Evolutionary conservation across 2,797 vertebrate genomes (phyloP).

Genomic region (Botia kubotai): DNA sequence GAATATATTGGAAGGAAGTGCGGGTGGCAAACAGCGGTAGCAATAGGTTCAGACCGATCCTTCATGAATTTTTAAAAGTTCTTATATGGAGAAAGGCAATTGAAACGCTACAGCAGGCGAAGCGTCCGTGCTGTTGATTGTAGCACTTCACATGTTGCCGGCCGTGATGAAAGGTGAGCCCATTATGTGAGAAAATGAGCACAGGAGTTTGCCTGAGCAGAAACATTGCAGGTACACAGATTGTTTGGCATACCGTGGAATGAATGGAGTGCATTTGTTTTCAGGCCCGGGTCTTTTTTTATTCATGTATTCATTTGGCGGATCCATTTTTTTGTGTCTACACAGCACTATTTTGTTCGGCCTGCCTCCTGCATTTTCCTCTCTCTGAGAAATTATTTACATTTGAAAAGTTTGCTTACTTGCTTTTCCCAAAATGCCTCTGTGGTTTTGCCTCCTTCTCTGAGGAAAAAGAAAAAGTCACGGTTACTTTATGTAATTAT

Average conservation of each 20-base stretch:
- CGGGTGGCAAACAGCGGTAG: not conserved
- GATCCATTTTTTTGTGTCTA: constrained; percentile 36
- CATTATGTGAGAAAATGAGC: constrained; percentile 10
- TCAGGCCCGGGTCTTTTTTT: not conserved
- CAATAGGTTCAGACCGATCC: not conserved
- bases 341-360: constrained; percentile 31
- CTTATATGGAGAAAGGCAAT: not conserved
- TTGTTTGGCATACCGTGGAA: not conserved
- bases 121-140: not conserved
- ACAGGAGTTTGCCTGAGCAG: not conserved
- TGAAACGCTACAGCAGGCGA: not conserved
- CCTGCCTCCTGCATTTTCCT: not conserved
- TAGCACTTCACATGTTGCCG: constrained; percentile 14
- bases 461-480: not conserved
- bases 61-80: not conserved
- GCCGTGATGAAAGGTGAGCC: constrained; percentile 7
- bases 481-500: not conserved
- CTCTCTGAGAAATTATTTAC: constrained; percentile 2
- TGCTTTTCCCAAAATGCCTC: not conserved
- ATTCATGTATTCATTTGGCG: constrained; percentile 33
- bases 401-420: constrained; percentile 20
- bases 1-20: not conserved
- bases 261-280: constrained; percentile 24
- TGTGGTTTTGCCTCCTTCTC: not conserved
- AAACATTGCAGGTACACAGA: constrained; percentile 8